Conservation (phyloP, 2,888 invertebrate genomes). For the Loripinus fragilis region DNA sequence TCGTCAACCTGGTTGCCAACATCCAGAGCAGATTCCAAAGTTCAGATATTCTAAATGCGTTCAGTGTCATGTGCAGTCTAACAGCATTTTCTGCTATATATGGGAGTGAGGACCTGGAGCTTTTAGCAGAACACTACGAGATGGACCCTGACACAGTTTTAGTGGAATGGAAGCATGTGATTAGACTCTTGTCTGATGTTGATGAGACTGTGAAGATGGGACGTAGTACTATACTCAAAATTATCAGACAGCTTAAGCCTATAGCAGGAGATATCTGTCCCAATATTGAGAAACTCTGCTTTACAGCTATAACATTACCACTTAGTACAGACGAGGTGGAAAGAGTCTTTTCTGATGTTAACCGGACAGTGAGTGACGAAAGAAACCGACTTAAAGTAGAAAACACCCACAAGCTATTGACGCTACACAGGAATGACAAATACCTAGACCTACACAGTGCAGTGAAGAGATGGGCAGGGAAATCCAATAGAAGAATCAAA, state of each 20-base stretch:
- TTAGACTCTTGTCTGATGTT: background rate
- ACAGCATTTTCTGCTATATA: conserved; percentile 7
- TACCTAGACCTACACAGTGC: background rate
- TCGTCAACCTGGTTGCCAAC: conserved; percentile 17
- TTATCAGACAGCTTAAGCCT: background rate
- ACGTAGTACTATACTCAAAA: background rate
- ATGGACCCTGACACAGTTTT: background rate
- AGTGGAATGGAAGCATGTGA: conserved; percentile 21
- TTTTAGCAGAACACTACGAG: conserved; percentile 30
- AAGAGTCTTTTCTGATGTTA: background rate
- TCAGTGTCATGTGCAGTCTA: conserved; percentile 16
- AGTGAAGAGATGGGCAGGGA: background rate
- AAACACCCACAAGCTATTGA: background rate
- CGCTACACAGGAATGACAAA: background rate
- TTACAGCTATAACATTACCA: background rate
- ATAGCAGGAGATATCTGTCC: background rate
- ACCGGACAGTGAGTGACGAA: background rate
- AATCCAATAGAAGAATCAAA: background rate
- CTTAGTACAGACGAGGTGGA: too few relatives aligned
- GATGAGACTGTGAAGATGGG: background rate
- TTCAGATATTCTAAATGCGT: conserved; percentile 19
- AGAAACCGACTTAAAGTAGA: background rate
- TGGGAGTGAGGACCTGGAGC: conserved; percentile 30
- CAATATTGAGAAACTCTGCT: background rate
- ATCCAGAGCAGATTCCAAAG: conserved; percentile 8